Evolutionary conservation across 1,140 invertebrate genomes (phyloP).

Genomic region (Bombus picipes): DNA sequence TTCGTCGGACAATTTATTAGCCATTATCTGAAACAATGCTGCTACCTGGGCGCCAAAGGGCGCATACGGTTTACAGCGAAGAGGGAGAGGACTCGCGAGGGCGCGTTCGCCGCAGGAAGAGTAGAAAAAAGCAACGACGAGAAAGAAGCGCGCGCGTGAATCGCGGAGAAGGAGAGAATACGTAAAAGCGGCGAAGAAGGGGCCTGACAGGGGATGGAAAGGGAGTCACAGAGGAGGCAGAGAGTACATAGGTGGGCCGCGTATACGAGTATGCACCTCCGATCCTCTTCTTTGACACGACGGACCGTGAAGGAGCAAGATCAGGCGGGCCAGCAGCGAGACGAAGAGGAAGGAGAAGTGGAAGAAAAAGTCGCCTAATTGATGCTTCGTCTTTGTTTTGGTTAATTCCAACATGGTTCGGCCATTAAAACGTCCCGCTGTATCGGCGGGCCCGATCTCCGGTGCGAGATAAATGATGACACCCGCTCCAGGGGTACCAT

Average conservation of each 20-base stretch:
- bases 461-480: slow-evolving; percentile 84
- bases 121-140: background rate
- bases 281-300: slow-evolving; percentile 64
- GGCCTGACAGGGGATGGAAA: background rate
- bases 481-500: slow-evolving; percentile 82
- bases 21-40: slow-evolving; percentile 80
- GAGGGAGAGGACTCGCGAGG: slow-evolving; percentile 25
- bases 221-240: background rate
- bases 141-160: background rate
- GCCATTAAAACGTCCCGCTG: slow-evolving; percentile 84
- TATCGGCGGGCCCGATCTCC: slow-evolving; percentile 83
- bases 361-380: slow-evolving; percentile 84
- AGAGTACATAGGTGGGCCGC: slow-evolving; percentile 62
- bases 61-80: slow-evolving; percentile 55
- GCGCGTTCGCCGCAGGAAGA: background rate
- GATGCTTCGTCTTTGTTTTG: slow-evolving; percentile 86
- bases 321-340: slow-evolving; percentile 33
- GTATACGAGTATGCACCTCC: slow-evolving; percentile 57
- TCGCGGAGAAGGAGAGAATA: slow-evolving; percentile 3
- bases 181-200: slow-evolving; percentile 7
- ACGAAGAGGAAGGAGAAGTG: slow-evolving; percentile 70
- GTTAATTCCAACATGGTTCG: slow-evolving; percentile 85
- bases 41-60: slow-evolving; percentile 76
- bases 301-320: slow-evolving; percentile 25
- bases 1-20: slow-evolving; percentile 79